Percentiles rank a stretch among this genome's conserved stretches.
These are phyloP conservation scores for Limenitis camilla DNA, from an alignment of 2,888 invertebrate genomes.

Conservation along the genomic window DNA sequence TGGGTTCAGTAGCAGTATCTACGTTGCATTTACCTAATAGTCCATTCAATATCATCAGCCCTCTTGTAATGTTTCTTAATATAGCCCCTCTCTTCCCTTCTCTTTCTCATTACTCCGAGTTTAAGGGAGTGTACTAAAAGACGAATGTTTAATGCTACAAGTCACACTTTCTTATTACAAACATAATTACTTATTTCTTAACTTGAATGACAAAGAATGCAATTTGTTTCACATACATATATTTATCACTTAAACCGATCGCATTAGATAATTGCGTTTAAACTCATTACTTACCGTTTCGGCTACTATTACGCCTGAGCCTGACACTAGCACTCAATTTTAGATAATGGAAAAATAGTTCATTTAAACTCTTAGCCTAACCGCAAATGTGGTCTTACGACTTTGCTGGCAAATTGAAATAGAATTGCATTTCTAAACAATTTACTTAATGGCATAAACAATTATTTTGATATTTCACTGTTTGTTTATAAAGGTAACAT, in stretches of 20 bases:
- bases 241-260: background rate
- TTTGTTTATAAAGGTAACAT: background rate
- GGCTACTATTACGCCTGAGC: constrained; percentile 4
- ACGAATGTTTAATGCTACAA: too few relatives aligned
- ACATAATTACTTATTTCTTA: background rate
- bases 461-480: constrained; percentile 1
- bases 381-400: constrained; percentile 25
- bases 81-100: too few relatives aligned
- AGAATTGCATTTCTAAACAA: constrained; percentile 19
- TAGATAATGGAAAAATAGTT: constrained; percentile 25
- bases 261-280: background rate
- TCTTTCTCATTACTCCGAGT: too few relatives aligned
- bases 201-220: constrained; percentile 1
- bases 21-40: too few relatives aligned
- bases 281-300: constrained; percentile 8
- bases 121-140: too few relatives aligned
- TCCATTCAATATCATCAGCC: too few relatives aligned
- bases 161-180: too few relatives aligned
- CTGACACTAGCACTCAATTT: constrained; percentile 18
- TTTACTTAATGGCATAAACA: constrained; percentile 4
- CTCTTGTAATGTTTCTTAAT: too few relatives aligned
- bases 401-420: constrained; percentile 23
- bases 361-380: constrained; percentile 21
- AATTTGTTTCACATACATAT: background rate
- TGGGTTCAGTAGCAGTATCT: too few relatives aligned